Conservation (phyloP, 2,113 vertebrate genomes). For the Gorsachius goisagi region DNA sequence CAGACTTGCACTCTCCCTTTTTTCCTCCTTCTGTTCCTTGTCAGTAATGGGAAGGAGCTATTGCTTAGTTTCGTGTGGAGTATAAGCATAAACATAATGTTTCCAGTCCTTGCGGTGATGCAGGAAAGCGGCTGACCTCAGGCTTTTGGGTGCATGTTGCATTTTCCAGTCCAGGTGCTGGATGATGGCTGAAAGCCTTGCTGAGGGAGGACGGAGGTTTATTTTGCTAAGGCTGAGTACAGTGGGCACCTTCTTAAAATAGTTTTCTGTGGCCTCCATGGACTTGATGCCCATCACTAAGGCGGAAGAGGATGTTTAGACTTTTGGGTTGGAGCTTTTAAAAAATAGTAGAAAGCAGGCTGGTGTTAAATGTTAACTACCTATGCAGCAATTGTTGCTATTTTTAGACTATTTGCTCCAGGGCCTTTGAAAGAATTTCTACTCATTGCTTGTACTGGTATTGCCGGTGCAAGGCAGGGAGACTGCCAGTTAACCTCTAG, state of each 20-base stretch:
- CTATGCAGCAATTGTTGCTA: background rate
- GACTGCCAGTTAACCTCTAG: background rate
- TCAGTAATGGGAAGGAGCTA: background rate
- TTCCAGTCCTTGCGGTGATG: fast-evolving
- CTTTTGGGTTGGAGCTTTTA: background rate
- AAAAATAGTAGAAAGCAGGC: background rate
- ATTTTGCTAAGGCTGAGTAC: background rate
- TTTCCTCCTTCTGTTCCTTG: background rate
- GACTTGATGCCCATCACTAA: background rate
- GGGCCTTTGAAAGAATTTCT: background rate
- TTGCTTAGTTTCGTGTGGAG: background rate
- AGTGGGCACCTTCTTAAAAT: background rate
- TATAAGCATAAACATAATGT: background rate
- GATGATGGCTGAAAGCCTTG: background rate
- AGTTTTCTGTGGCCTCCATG: background rate
- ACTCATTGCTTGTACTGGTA: background rate
- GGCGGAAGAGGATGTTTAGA: background rate
- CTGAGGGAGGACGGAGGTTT: background rate
- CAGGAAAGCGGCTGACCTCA: background rate
- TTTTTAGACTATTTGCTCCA: background rate
- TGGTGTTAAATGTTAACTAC: background rate
- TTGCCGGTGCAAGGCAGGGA: background rate
- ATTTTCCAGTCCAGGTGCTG: background rate
- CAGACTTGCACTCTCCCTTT: background rate
- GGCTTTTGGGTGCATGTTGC: fast-evolving